A percentile compares a stretch with the other conserved stretches of the same genome.
These are phyloP conservation scores for Dunckerocampus dactyliophorus DNA, from an alignment of 2,113 vertebrate genomes.

Conservation along the genomic window DNA sequence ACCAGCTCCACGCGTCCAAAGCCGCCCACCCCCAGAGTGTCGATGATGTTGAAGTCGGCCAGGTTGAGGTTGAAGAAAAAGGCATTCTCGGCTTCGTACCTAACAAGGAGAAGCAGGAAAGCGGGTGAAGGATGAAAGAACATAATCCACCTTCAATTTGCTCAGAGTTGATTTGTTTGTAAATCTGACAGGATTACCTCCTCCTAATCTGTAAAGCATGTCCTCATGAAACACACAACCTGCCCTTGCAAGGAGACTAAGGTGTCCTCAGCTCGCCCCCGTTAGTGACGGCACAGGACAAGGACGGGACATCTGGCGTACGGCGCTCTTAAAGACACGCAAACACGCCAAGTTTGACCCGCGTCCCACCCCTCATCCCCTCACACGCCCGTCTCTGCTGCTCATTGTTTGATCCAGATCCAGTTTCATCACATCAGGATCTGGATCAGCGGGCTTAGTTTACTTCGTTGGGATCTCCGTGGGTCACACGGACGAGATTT, in stretches of 20 bases:
- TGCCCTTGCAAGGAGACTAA: conserved; percentile 21
- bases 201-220: conserved; percentile 49
- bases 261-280: conserved; percentile 30
- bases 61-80: conserved; percentile 78
- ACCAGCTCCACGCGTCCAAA: conserved; percentile 79
- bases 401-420: conserved; percentile 55
- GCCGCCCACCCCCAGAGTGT: conserved; percentile 94
- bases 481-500: conserved; percentile 41
- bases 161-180: conserved; percentile 53
- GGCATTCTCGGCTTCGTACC: conserved; percentile 85
- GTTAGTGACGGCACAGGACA: conserved; percentile 25
- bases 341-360: too few species aligned
- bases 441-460: conserved; percentile 53
- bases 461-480: conserved; percentile 18
- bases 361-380: conserved; percentile 32
- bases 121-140: conserved; percentile 47
- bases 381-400: conserved; percentile 35
- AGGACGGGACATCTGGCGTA: conserved; percentile 19
- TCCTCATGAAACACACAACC: conserved; percentile 42
- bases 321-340: conserved; percentile 13
- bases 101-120: conserved; percentile 48
- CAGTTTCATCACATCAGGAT: conserved; percentile 44
- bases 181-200: conserved; percentile 48
- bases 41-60: conserved; percentile 79
- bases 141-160: conserved; percentile 56